Base-by-base conservation (phyloP, 1,140 invertebrate species). In the Solenopsis invicta region DNA sequence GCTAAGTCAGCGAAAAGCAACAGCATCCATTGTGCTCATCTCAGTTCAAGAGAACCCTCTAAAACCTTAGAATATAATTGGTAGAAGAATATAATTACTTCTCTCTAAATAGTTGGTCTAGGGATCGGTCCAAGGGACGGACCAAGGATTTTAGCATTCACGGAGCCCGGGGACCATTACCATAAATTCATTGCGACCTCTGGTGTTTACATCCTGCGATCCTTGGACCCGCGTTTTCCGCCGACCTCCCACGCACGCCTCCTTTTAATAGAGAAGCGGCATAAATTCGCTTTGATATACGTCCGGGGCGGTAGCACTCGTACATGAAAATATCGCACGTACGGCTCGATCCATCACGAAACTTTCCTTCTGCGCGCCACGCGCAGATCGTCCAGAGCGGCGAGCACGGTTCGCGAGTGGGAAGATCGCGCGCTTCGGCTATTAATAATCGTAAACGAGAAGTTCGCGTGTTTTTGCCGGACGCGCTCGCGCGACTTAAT, bases 371-470 rank as follows among this genome's bases (percentile, higher is more conserved):
- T 2, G 64, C 45, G 74, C 59, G 77, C 64, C 41, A 61, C 29
- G 80, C 80, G 69, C 80, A 67, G 54, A 75, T 82, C 80, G 80
- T n/a, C 12, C 69, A 41, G 67, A 13, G 67, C 54, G n/a, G 54
- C 45, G 45, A 80, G 48, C 62, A 54, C 62, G 34, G 24, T 21
- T 61, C 80, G 80, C 69, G 80, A 74, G 80, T 12, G 80, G n/a
- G 52, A 74, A 84, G 80, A 75, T 61, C 54, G 80, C 80, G 69
- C 80, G 69, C 80, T 84, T 84, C 54, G 54, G 69, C 80, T 84
- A 84, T 84, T 84, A 84, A 84, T 84, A 84, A 84, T 84, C 80
- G 45, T 84, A 84, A 84, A 84, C 69, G 80, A 84, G 80, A 84
- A 84, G 80, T 84, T 84, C 45, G 80, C 80, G 80, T 84, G 80